A percentile compares a stretch with the other conserved stretches of the same genome.
Conservation (phyloP, 2,113 vertebrate species). For the Sakesphorus luctuosus region DNA sequence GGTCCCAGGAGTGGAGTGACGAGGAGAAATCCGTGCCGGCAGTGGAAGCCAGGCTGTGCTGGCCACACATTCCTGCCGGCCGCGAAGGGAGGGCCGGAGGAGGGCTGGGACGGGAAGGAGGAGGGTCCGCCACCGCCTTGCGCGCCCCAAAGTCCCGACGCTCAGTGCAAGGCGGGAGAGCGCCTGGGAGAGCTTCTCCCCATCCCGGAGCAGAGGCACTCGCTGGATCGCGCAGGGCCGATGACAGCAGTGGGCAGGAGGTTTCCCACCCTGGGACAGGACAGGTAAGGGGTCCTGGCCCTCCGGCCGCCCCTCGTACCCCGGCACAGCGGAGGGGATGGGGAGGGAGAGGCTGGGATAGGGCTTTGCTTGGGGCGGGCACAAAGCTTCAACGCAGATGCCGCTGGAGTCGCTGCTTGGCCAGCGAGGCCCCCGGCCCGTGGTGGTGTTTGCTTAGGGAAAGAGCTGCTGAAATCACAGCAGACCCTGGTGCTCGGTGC, state of each 20-base stretch:
- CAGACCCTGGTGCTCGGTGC: neutral
- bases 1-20: neutral
- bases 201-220: neutral
- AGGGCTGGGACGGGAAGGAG: constrained; percentile 52
- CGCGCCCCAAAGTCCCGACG: constrained; percentile 5
- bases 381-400: neutral
- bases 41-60: neutral
- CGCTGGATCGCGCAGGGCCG: neutral
- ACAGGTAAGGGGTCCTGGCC: constrained; percentile 66
- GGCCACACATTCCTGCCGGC: constrained; percentile 54
- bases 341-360: neutral
- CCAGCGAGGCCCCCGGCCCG: neutral
- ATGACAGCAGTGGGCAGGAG: constrained; percentile 76
- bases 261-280: constrained; percentile 59
- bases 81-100: constrained; percentile 33
- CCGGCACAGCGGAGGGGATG: neutral
- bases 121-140: constrained; percentile 33
- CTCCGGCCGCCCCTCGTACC: fast-evolving
- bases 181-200: neutral
- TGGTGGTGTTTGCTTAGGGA: neutral
- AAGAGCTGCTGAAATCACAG: neutral
- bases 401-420: neutral
- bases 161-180: neutral
- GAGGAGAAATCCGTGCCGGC: constrained; percentile 5
- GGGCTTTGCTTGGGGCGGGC: neutral